Conservation (phyloP, 1,140 invertebrate genomes). For the Berghia stephanieae region DNA sequence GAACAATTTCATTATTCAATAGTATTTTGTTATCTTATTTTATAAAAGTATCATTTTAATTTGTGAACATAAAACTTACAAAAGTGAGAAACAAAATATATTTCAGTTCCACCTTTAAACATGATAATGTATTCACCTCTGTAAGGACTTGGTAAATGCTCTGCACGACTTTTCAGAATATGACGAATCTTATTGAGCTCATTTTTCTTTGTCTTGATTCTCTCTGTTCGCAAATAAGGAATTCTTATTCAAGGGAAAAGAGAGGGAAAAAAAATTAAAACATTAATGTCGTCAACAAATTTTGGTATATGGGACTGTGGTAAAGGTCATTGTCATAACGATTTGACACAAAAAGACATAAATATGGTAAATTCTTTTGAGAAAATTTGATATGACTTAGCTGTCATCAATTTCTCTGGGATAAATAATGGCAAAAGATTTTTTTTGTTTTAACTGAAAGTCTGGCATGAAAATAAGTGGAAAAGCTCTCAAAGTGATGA, state of each 20-base stretch:
- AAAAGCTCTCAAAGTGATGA: too few species aligned
- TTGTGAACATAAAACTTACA: not conserved
- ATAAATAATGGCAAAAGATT: too few species aligned
- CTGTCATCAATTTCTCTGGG: too few species aligned
- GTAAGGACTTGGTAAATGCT: not conserved
- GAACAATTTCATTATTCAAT: too few species aligned
- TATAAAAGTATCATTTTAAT: not conserved
- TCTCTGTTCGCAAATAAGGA: slow-evolving; percentile 4
- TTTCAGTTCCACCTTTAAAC: not conserved
- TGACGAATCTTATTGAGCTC: not conserved
- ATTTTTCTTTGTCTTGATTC: slow-evolving; percentile 15
- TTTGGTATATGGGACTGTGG: too few species aligned
- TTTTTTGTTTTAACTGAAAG: too few species aligned
- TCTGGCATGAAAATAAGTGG: too few species aligned
- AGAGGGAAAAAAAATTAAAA: not conserved
- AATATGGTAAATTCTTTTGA: too few species aligned
- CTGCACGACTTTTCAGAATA: not conserved
- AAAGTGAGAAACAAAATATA: not conserved
- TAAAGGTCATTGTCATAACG: too few species aligned
- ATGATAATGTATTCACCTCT: slow-evolving; percentile 10
- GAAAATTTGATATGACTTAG: too few species aligned
- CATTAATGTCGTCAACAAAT: not conserved
- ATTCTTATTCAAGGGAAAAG: not conserved
- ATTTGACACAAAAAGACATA: too few species aligned
- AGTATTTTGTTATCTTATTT: too few species aligned